Base-by-base conservation (phyloP, 2,113 vertebrate genomes). In the Oncorhynchus keta region DNA sequence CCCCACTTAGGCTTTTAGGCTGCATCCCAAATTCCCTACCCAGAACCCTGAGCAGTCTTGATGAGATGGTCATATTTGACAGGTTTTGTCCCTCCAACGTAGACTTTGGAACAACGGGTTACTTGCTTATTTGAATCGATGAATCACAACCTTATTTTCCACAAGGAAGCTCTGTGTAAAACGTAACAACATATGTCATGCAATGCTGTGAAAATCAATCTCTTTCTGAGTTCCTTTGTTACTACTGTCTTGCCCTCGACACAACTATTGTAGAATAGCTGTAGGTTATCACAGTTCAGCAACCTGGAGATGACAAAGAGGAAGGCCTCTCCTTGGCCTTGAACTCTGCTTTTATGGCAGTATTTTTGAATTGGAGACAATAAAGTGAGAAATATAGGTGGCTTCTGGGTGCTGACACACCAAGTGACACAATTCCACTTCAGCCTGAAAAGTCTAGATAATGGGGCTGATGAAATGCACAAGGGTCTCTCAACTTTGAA, bases 341-440 rank as follows among this genome's bases (percentile, higher is more conserved):
- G 90, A 94, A 72, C 57, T 77, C 91, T 89, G 72, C 57, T 77
- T 91, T 90, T 91, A 89, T 87, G 79, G 6, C 72, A 74, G 77
- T 84, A 72, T 87, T 88, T 87, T 83, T 87, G 9, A 86, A 86
- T 90, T 88, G 87, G 57, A 64, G 77, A 81, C 83, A 83, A 79
- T 92, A 92, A 90, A 92, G 86, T 57, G 39, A 28, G 67, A 28
- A 66, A 71, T 71, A 45, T 45, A 45, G 9, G 9, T 45, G 39
- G 39, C 39, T 45, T 45, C 39, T 45, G 39, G 64, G 80, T 89
- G 49, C 83, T 86, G 80, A 84, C 28, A 28, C 84, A 87, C 88
- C 78, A 89, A 76, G 77, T 81, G 80, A 81, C 77, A 68, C 66
- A 70, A 75, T 5, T n/a, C 7, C 68, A 70, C 24, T 24, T 48